phyloP scores from a whole-genome alignment of 2,888 invertebrate genomes.

The Pantelozetes paolii region DNA sequence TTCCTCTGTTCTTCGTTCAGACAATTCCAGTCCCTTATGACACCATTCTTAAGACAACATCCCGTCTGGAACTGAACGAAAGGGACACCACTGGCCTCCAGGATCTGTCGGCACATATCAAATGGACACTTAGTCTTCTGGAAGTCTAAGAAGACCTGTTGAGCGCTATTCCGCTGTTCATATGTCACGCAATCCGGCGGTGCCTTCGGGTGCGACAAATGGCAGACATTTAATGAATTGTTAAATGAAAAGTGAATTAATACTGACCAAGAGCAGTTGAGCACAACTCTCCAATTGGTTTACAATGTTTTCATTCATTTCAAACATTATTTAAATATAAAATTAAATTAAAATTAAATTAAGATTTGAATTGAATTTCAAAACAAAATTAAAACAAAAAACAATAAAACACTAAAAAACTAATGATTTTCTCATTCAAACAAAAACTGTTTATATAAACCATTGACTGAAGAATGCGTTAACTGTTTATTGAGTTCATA shows the following conservation, averaged over 20 bases:
- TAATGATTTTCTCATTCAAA: no score
- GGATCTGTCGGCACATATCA: slow-evolving; percentile 69
- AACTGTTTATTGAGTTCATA: no score
- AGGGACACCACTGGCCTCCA: slow-evolving; percentile 59
- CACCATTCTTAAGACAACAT: slow-evolving; percentile 70
- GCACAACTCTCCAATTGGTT: slow-evolving; percentile 42
- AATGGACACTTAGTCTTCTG: slow-evolving; percentile 76
- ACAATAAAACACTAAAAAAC: no score
- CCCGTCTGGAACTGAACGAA: slow-evolving; percentile 85
- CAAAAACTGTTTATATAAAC: no score
- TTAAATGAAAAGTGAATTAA: background rate
- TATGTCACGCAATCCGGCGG: slow-evolving; percentile 28
- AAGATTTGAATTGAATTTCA: no score
- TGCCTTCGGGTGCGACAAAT: slow-evolving; percentile 28
- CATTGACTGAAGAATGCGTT: no score
- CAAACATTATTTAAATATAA: background rate
- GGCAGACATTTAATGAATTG: no score
- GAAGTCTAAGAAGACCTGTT: slow-evolving; percentile 73
- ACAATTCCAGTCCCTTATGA: slow-evolving; percentile 77
- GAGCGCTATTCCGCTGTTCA: slow-evolving; percentile 61
- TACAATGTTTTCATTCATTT: slow-evolving; percentile 26
- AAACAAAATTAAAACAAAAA: background rate
- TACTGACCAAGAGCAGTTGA: slow-evolving; percentile 38
- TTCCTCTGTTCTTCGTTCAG: slow-evolving; percentile 62
- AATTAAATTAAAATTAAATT: no score